Evolutionary conservation across 2,113 vertebrate species (phyloP).

Genomic region (Brachyistius frenatus): DNA sequence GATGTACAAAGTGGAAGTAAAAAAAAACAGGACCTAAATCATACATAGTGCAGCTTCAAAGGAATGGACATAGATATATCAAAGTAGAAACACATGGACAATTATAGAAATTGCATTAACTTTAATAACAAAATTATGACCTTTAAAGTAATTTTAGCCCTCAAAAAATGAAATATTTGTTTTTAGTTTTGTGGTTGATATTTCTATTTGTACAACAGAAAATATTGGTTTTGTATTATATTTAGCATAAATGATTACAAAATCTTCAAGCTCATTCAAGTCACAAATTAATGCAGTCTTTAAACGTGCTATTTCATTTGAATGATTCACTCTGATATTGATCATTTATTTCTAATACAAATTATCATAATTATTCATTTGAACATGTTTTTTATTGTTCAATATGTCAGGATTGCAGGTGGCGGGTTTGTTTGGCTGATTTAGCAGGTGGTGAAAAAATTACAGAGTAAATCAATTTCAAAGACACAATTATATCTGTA

Average conservation of each 20-base stretch:
- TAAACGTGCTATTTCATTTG: conserved; percentile 13
- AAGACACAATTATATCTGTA: conserved; percentile 32
- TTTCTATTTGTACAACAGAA: background rate
- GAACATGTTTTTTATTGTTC: conserved; percentile 16
- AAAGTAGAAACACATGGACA: too few species aligned
- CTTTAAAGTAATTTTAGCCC: too few species aligned
- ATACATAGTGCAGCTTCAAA: too few species aligned
- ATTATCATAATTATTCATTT: conserved; percentile 35
- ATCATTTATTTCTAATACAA: conserved; percentile 13
- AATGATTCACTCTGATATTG: conserved; percentile 3
- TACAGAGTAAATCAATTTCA: conserved; percentile 51
- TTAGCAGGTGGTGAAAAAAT: conserved; percentile 45
- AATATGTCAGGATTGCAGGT: background rate
- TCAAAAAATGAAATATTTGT: too few species aligned
- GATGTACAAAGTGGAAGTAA: too few species aligned
- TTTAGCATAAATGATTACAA: background rate
- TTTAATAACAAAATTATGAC: too few species aligned
- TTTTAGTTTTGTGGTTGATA: too few species aligned
- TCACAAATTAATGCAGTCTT: background rate
- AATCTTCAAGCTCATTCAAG: background rate
- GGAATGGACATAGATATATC: too few species aligned
- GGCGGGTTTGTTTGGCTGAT: background rate
- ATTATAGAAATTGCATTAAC: too few species aligned
- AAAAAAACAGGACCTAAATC: too few species aligned
- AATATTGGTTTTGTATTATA: background rate